These are phyloP conservation scores for Falco rusticolus DNA, from an alignment of 2,797 vertebrate genomes.

Conservation along the genomic window DNA sequence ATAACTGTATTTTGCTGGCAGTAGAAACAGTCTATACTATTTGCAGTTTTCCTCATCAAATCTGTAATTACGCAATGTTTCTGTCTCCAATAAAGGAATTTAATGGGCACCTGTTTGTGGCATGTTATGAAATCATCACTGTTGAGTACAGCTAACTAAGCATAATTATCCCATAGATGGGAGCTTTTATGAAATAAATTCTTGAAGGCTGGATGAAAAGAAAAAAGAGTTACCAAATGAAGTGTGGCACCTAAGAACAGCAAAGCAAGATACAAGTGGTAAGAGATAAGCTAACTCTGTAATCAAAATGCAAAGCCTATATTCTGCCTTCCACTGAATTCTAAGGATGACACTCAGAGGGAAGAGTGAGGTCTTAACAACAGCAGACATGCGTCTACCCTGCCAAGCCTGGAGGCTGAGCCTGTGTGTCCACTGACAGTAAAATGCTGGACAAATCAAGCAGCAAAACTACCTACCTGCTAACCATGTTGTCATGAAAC, in stretches of 20 bases:
- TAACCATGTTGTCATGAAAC: neutral
- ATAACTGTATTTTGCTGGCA: conserved; percentile 75
- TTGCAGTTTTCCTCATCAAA: conserved; percentile 68
- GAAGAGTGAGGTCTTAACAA: neutral
- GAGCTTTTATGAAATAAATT: neutral
- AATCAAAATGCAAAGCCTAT: neutral
- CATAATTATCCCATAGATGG: neutral
- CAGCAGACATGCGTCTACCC: neutral
- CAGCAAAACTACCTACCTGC: neutral
- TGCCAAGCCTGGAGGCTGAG: neutral
- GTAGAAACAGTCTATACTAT: conserved; percentile 66
- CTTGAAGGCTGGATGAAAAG: neutral
- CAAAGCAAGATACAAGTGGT: neutral
- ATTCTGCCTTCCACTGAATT: neutral
- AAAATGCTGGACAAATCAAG: neutral
- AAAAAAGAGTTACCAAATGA: neutral
- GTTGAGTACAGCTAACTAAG: neutral
- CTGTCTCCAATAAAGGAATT: conserved; percentile 77
- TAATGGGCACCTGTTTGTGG: conserved; percentile 67
- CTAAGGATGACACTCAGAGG: neutral
- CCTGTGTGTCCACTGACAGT: neutral
- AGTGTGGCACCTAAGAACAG: neutral
- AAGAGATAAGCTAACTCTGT: neutral
- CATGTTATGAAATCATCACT: conserved; percentile 21
- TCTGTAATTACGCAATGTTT: conserved; percentile 72